A percentile compares a stretch with the other conserved stretches of the same genome.
These are phyloP conservation scores for Rhinoraja longicauda DNA, from an alignment of 2,797 vertebrate species.

Conservation along the genomic window DNA sequence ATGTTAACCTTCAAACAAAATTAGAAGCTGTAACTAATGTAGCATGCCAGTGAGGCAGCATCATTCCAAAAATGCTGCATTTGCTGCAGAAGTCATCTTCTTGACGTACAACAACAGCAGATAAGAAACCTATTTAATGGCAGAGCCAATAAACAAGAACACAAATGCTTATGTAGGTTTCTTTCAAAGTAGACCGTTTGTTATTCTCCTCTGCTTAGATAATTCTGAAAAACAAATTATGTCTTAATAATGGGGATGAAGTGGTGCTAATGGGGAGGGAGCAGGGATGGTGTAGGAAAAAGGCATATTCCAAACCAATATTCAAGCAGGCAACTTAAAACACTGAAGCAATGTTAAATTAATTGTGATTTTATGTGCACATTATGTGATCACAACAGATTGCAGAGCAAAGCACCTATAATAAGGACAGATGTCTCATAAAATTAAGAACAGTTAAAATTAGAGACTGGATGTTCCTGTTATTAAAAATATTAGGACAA, in stretches of 20 bases:
- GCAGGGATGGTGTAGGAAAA: too few relatives aligned
- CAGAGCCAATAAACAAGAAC: background rate
- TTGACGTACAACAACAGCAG: background rate
- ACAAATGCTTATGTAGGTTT: background rate
- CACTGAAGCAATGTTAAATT: background rate
- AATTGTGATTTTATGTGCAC: background rate
- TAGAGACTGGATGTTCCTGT: background rate
- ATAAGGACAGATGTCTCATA: background rate
- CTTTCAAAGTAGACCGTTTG: background rate
- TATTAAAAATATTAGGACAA: background rate
- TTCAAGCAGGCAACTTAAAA: background rate
- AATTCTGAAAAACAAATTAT: background rate
- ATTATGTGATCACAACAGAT: background rate
- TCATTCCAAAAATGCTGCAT: background rate
- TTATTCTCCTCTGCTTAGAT: background rate
- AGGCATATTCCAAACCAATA: background rate
- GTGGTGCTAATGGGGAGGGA: background rate
- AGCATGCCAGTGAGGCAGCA: background rate
- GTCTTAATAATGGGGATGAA: background rate
- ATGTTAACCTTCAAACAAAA: background rate
- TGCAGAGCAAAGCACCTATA: background rate
- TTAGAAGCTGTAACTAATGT: background rate
- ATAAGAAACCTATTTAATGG: background rate
- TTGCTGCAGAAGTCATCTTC: background rate
- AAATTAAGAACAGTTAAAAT: background rate